These are phyloP conservation scores for Scaptomyza polygonia DNA, from an alignment of 2,888 invertebrate genomes.

Conservation along the genomic window DNA sequence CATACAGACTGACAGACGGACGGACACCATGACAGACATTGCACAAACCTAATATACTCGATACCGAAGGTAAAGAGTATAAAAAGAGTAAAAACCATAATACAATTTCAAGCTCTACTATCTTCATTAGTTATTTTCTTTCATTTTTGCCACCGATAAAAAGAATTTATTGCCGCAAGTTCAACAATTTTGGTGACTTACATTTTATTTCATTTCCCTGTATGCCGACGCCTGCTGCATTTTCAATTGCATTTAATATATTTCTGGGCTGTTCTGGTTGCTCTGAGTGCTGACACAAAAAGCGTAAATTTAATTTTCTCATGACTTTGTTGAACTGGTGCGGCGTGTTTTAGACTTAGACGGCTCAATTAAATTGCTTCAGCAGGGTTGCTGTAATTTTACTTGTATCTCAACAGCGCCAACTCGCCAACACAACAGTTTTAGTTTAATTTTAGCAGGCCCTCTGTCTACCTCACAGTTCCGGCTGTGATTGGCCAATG, in stretches of 20 bases:
- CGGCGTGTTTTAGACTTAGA: conserved; percentile 32
- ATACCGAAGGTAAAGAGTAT: no score
- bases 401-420: conserved; percentile 6
- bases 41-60: no score
- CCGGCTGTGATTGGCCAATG: no score
- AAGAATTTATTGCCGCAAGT: conserved; percentile 72
- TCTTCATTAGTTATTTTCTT: conserved; percentile 49
- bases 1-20: no score
- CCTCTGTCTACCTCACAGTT: not conserved
- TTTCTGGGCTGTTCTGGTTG: conserved; percentile 43
- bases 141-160: conserved; percentile 40
- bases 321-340: conserved; percentile 54
- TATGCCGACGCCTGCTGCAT: conserved; percentile 63
- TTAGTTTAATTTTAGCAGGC: not conserved
- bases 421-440: not conserved
- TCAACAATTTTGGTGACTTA: conserved; percentile 58
- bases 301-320: conserved; percentile 54
- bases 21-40: no score
- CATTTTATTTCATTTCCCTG: conserved; percentile 38
- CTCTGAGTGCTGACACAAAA: conserved; percentile 22
- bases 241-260: conserved; percentile 76
- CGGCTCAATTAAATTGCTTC: conserved; percentile 14
- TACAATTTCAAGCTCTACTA: conserved; percentile 23
- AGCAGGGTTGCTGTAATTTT: conserved; percentile 32
- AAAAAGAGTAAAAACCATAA: no score